A percentile compares a stretch with the other conserved stretches of the same genome.
Conservation (phyloP, 2,888 invertebrate genomes). For the Limnephilus marmoratus region DNA sequence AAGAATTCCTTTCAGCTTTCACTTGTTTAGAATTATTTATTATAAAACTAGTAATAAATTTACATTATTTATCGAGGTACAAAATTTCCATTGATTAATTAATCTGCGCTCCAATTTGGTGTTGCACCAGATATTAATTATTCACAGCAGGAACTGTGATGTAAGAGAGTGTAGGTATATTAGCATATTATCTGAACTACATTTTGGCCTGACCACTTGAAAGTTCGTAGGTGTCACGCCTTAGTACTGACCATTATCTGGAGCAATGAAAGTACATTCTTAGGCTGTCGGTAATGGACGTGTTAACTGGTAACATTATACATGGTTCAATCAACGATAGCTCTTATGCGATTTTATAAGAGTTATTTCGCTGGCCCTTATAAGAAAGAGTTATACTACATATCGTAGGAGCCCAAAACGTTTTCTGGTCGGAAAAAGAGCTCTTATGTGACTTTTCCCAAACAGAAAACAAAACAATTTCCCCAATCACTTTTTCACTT, state of each 20-base stretch:
- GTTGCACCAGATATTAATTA: not conserved
- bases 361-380: no score
- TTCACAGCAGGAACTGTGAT: constrained; percentile 29
- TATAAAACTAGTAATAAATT: not conserved
- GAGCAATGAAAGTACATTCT: constrained; percentile 47
- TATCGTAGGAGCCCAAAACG: no score
- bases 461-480: no score
- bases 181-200: constrained; percentile 4
- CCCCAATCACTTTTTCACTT: no score
- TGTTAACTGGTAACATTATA: not conserved
- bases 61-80: not conserved
- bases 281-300: constrained; percentile 6
- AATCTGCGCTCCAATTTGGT: not conserved
- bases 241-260: constrained; percentile 31
- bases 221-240: constrained; percentile 39
- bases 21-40: not conserved
- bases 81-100: not conserved
- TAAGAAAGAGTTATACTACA: no score
- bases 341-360: not conserved
- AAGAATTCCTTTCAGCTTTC: not conserved
- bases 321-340: not conserved
- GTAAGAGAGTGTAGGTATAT: constrained; percentile 6
- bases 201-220: constrained; percentile 40
- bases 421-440: no score
- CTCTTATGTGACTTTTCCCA: no score